phyloP scores from a whole-genome alignment of 2,113 vertebrate genomes.

The Colius striatus region DNA sequence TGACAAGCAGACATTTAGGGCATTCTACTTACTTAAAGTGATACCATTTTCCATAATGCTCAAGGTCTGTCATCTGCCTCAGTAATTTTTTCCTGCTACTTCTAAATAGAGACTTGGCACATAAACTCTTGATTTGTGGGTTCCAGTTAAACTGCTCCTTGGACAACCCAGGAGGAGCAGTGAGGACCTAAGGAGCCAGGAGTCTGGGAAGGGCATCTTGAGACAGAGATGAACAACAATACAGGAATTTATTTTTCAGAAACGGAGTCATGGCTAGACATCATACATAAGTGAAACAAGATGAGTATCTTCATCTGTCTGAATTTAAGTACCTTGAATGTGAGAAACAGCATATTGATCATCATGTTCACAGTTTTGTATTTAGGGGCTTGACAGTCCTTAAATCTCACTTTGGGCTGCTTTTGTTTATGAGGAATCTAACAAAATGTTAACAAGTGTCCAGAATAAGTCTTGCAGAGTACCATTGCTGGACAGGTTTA shows the following conservation, averaged over 20 bases:
- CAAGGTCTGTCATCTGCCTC: background rate
- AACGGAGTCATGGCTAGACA: background rate
- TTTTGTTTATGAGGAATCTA: background rate
- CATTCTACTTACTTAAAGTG: background rate
- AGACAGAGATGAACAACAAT: background rate
- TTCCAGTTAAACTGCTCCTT: background rate
- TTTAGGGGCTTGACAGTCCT: background rate
- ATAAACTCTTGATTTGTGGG: background rate
- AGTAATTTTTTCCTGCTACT: background rate
- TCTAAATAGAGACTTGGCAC: background rate
- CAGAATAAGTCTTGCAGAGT: rapidly evolving
- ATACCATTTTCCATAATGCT: background rate
- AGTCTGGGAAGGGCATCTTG: background rate
- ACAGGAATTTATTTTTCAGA: background rate
- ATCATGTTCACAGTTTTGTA: background rate
- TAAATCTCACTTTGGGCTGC: background rate
- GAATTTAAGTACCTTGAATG: background rate
- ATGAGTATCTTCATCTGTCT: background rate
- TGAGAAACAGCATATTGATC: background rate
- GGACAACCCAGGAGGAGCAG: rapidly evolving
- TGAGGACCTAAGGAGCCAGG: background rate
- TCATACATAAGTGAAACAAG: background rate
- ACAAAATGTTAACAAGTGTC: background rate
- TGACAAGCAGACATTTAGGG: background rate
- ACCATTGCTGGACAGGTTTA: background rate